A percentile compares a stretch with the other conserved stretches of the same genome.
Conservation (phyloP, 2,888 invertebrate species). For the Drosophila nigritarsus region DNA sequence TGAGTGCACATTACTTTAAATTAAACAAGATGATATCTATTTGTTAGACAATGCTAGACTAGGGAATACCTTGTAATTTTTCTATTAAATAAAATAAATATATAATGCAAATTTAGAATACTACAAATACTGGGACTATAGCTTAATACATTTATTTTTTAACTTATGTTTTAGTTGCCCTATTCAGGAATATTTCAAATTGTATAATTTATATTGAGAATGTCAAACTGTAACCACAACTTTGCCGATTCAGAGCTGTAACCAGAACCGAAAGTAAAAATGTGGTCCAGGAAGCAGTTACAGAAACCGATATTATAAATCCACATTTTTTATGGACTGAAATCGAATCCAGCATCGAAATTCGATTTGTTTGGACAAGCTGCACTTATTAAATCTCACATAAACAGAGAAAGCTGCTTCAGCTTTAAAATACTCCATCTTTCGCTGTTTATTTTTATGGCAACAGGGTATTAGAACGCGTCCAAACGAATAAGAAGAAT, state of each 20-base stretch:
- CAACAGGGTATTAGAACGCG: conserved; percentile 34
- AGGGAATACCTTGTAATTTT: conserved; percentile 7
- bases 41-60: background rate
- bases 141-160: no score
- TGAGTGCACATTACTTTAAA: conserved; percentile 48
- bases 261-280: no score
- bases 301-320: no score
- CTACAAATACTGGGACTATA: accelerated
- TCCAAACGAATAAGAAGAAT: conserved; percentile 2
- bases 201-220: background rate
- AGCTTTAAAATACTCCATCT: background rate
- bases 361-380: background rate
- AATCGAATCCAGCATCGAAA: background rate
- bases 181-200: background rate
- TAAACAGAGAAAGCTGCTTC: background rate
- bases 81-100: background rate
- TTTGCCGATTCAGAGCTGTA: background rate
- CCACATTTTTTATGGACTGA: background rate
- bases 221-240: background rate
- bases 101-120: background rate
- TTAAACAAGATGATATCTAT: conserved; percentile 16
- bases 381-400: background rate
- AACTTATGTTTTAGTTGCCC: background rate
- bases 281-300: no score
- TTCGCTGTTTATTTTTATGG: conserved; percentile 2